A percentile compares a stretch with the other conserved stretches of the same genome.
Evolutionary conservation across 2,888 invertebrate species (phyloP).

Genomic region (Ptychoptera albimana): DNA sequence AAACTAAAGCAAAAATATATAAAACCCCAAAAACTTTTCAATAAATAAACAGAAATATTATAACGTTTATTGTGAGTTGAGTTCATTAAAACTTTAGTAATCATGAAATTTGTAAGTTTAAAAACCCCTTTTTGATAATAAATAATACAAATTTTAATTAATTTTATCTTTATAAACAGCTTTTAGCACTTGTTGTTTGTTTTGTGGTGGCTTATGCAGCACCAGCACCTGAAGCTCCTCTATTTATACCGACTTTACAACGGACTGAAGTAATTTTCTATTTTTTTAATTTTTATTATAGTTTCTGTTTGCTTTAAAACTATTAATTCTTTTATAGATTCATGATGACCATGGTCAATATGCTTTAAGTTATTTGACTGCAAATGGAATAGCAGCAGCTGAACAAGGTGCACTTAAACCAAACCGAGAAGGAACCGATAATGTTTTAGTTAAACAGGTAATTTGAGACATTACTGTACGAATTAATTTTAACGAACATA

Average conservation of each 20-base stretch:
- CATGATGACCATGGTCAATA: constrained; percentile 11
- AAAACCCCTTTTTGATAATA: too few relatives aligned
- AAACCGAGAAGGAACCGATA: constrained; percentile 6
- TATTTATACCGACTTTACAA: neutral
- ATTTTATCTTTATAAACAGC: neutral
- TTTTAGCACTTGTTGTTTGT: neutral
- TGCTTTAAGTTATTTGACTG: constrained; percentile 8
- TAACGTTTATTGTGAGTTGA: too few relatives aligned
- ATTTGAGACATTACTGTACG: neutral
- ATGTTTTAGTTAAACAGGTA: constrained; percentile 7
- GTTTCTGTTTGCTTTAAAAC: neutral
- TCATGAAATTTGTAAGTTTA: constrained; percentile 3
- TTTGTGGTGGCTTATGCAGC: neutral
- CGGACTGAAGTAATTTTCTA: neutral
- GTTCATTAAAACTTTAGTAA: neutral
- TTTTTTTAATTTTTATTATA: neutral
- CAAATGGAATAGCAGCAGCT: constrained; percentile 7
- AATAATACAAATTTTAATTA: neutral
- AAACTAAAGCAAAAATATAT: too few relatives aligned
- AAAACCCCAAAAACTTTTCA: too few relatives aligned
- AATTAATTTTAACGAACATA: neutral
- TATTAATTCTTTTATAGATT: neutral
- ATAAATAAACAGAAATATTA: too few relatives aligned
- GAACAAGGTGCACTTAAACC: constrained; percentile 9
- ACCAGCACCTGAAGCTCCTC: constrained; percentile 2